phyloP scores from a whole-genome alignment of 1,140 invertebrate genomes.

The Semibalanus balanoides region DNA sequence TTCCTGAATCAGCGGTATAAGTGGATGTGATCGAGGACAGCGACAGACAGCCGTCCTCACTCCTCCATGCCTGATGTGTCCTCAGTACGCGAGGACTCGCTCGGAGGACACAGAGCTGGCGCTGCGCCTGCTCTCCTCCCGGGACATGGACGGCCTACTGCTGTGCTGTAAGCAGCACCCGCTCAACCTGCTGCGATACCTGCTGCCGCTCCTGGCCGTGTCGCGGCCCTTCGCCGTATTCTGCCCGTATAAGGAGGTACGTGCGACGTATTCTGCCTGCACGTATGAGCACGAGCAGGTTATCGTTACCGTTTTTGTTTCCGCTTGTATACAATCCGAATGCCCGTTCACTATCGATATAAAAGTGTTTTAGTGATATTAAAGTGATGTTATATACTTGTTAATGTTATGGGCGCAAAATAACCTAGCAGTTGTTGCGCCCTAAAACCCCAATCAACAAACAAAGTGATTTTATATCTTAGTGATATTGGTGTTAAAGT shows the following conservation, averaged over 20 bases:
- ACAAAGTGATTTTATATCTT: too few relatives aligned
- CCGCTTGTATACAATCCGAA: constrained; percentile 7
- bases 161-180: constrained; percentile 74
- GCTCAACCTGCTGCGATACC: constrained; percentile 49
- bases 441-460: too few relatives aligned
- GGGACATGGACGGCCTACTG: constrained; percentile 56
- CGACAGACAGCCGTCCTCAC: too few relatives aligned
- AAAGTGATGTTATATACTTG: too few relatives aligned
- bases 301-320: neutral
- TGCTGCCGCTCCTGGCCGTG: constrained; percentile 57
- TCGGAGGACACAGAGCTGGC: constrained; percentile 12
- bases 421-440: too few relatives aligned
- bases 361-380: too few relatives aligned
- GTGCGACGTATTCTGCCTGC: neutral
- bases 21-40: too few relatives aligned
- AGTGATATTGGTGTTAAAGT: too few relatives aligned
- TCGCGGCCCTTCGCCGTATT: constrained; percentile 74
- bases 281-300: constrained; percentile 1
- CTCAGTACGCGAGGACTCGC: constrained; percentile 15
- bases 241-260: constrained; percentile 51
- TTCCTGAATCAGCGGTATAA: too few relatives aligned
- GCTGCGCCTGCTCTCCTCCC: constrained; percentile 8
- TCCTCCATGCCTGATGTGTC: too few relatives aligned
- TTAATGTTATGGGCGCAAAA: too few relatives aligned
- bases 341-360: too few relatives aligned